These are phyloP conservation scores for Pollachius pollachius DNA, from an alignment of 2,113 vertebrate species.

Conservation along the genomic window DNA sequence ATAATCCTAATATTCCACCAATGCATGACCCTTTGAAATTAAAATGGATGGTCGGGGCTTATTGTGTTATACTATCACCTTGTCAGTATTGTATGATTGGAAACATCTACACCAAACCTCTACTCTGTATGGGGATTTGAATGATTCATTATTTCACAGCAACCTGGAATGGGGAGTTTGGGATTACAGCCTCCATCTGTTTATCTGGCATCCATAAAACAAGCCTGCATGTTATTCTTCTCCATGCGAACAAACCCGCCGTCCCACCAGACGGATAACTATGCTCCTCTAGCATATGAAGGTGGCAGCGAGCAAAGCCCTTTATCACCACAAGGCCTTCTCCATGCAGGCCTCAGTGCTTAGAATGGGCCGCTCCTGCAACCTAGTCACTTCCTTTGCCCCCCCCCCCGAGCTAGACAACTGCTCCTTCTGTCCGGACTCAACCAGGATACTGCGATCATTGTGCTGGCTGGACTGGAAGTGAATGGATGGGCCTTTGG, in stretches of 20 bases:
- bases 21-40: no score
- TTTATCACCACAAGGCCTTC: slow-evolving; percentile 49
- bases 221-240: slow-evolving; percentile 16
- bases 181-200: slow-evolving; percentile 25
- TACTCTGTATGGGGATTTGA: slow-evolving; percentile 21
- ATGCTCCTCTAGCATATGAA: slow-evolving; percentile 63
- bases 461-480: slow-evolving; percentile 23
- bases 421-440: slow-evolving; percentile 45
- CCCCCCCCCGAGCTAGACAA: slow-evolving; percentile 26
- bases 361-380: slow-evolving; percentile 21
- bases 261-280: slow-evolving; percentile 50
- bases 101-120: not conserved
- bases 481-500: slow-evolving; percentile 37
- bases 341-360: slow-evolving; percentile 29
- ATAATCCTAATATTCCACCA: not conserved
- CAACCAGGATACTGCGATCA: slow-evolving; percentile 37
- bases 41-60: not conserved
- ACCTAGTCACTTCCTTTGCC: slow-evolving; percentile 32
- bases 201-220: slow-evolving; percentile 11
- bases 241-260: slow-evolving; percentile 51
- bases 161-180: slow-evolving; percentile 30
- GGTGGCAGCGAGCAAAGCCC: slow-evolving; percentile 44
- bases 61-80: not conserved
- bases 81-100: not conserved
- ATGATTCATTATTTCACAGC: slow-evolving; percentile 30